Base-by-base conservation (phyloP, 1,140 invertebrate species). In the Bombus sylvicola region DNA sequence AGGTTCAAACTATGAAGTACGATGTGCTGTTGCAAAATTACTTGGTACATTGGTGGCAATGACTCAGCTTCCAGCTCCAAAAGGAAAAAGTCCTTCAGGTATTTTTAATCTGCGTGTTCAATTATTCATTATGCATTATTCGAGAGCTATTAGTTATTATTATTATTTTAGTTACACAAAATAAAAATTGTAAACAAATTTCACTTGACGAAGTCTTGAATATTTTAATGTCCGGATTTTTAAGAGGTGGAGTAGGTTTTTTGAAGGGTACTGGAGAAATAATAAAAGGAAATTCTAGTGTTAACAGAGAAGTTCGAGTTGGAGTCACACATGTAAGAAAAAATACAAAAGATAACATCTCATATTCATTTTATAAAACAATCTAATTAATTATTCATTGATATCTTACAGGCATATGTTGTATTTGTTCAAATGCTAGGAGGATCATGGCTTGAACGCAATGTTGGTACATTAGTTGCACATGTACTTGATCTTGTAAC, bases 231-330 rank as follows among this genome's bases (percentile, higher is more conserved):
- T 97, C 98, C n/a, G 99, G 99, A 62, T 99, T 99, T 96, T 94
- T 99, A 4, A 96, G 98, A 89, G 99, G 99, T 3, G 99, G 99
- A 34, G 98, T 98, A 34, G 98, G 99, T 25, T 99, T 99, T 94
- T 95, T 99, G 8, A 99, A 99, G 95, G 98, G 98, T 28, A 98
- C 98, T 73, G 98, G 98, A 12, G 99, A 99, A 95, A 99, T 99
- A 92, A 99, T 99, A 87, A 99, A 99, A 95, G 99, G 99, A 6
- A 98, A 97, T 88, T 98, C 98, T 0, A 97, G 97, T 22, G 98
- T 99, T 0, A 99, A 98, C 94, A 96, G 98, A 88, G 99, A 99
- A 96, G 98, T 99, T 73, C 96, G 99, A 92, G 98, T 99, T 87
- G 99, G 99, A 75, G 98, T 99, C 1, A 98, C 98, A 47, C 97